Conservation (phyloP, 2,888 invertebrate species). For the Scaptomyza polygonia region DNA sequence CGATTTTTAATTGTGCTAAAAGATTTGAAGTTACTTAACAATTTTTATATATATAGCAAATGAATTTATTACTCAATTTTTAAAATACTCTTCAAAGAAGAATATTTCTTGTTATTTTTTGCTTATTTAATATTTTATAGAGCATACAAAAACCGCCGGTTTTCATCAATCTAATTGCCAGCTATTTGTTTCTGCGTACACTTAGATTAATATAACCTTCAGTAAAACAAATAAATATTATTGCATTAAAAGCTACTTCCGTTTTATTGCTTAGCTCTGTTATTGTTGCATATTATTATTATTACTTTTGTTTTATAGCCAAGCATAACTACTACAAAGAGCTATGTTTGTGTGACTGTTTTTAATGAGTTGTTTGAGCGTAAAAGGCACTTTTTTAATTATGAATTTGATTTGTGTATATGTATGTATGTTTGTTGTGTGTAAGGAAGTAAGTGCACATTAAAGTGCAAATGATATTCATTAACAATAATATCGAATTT, state of each 20-base stretch:
- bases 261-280: conserved; percentile 57
- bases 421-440: background rate
- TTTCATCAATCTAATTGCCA: conserved; percentile 6
- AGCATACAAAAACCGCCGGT: conserved; percentile 30
- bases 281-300: conserved; percentile 25
- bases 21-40: too few relatives aligned
- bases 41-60: too few relatives aligned
- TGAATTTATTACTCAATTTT: too few relatives aligned
- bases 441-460: conserved; percentile 33
- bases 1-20: too few relatives aligned
- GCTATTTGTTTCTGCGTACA: conserved; percentile 41
- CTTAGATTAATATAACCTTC: conserved; percentile 62
- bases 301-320: conserved; percentile 18
- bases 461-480: conserved; percentile 18
- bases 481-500: conserved; percentile 2
- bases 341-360: conserved; percentile 5
- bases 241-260: conserved; percentile 61
- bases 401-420: background rate
- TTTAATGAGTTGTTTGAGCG: conserved; percentile 25
- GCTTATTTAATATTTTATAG: conserved; percentile 13
- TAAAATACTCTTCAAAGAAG: too few relatives aligned
- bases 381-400: conserved; percentile 37
- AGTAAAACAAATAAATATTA: conserved; percentile 58
- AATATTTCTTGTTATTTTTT: too few relatives aligned
- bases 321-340: conserved; percentile 4